Conservation (phyloP, 2,113 vertebrate species). For the Uropsilus gracilis region DNA sequence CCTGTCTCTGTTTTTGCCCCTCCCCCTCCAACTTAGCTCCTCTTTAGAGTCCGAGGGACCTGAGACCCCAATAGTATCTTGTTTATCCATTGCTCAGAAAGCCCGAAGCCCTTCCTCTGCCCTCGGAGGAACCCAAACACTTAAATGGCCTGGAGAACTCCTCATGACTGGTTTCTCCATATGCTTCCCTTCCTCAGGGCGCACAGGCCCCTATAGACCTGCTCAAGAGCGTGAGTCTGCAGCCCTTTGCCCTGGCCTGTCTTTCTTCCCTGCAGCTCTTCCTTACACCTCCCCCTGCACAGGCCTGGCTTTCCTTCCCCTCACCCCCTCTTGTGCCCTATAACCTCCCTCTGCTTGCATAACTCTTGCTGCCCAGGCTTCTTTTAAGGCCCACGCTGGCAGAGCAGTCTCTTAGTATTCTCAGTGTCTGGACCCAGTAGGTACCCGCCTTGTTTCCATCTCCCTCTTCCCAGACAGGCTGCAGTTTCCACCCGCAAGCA, state of each 20-base stretch:
- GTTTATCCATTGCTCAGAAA: background rate
- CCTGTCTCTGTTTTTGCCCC: background rate
- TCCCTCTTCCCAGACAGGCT: background rate
- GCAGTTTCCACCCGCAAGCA: background rate
- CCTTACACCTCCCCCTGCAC: rapidly evolving
- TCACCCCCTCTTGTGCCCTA: background rate
- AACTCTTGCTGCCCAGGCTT: background rate
- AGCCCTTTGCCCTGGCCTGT: rapidly evolving
- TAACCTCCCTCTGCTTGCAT: background rate
- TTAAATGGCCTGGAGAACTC: background rate
- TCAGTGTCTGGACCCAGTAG: background rate
- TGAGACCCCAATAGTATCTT: no score
- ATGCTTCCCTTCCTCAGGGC: background rate
- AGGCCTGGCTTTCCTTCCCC: background rate
- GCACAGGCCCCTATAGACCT: rapidly evolving
- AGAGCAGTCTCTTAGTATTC: background rate
- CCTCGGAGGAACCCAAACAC: background rate
- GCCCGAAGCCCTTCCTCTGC: background rate
- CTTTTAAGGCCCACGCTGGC: background rate
- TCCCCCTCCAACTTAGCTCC: background rate
- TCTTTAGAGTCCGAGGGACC: background rate
- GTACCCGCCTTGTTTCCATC: no score
- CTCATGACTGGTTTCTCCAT: rapidly evolving
- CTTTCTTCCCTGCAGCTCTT: background rate
- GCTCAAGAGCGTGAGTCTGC: no score